Percentiles rank a stretch among this genome's conserved stretches.
Evolutionary conservation across 1,140 invertebrate species (phyloP).

Genomic region (Aphis craccivora): DNA sequence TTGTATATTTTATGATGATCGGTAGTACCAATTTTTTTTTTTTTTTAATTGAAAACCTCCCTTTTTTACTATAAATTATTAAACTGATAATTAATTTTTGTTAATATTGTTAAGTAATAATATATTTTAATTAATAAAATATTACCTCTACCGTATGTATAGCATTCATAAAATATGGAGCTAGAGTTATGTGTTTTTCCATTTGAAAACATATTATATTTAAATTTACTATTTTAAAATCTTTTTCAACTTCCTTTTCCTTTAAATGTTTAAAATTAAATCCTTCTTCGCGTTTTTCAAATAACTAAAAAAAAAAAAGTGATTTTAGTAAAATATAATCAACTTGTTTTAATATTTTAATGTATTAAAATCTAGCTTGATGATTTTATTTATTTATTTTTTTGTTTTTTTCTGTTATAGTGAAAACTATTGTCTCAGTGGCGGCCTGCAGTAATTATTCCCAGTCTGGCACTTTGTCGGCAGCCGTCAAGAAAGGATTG

Average conservation of each 20-base stretch:
- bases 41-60: too few relatives aligned
- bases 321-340: neutral
- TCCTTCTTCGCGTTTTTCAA: constrained; percentile 53
- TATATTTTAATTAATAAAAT: too few relatives aligned
- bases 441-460: neutral
- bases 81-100: too few relatives aligned
- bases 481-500: constrained; percentile 3
- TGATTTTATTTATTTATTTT: too few relatives aligned
- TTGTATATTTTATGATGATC: too few relatives aligned
- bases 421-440: too few relatives aligned
- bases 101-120: too few relatives aligned
- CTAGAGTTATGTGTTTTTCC: constrained; percentile 47
- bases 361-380: too few relatives aligned
- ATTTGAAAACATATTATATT: constrained; percentile 23
- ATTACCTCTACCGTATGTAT: neutral
- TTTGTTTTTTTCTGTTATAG: too few relatives aligned
- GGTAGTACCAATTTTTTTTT: too few relatives aligned
- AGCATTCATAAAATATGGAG: constrained; percentile 52
- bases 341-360: neutral
- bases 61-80: too few relatives aligned
- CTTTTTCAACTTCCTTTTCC: constrained; percentile 10
- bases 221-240: constrained; percentile 47
- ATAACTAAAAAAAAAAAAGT: neutral
- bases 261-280: constrained; percentile 31
- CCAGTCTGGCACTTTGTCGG: neutral